Evolutionary conservation across 2,888 invertebrate species (phyloP), one percentile per base, ranked within the genome.

Genomic region (Idaea aversata): DNA sequence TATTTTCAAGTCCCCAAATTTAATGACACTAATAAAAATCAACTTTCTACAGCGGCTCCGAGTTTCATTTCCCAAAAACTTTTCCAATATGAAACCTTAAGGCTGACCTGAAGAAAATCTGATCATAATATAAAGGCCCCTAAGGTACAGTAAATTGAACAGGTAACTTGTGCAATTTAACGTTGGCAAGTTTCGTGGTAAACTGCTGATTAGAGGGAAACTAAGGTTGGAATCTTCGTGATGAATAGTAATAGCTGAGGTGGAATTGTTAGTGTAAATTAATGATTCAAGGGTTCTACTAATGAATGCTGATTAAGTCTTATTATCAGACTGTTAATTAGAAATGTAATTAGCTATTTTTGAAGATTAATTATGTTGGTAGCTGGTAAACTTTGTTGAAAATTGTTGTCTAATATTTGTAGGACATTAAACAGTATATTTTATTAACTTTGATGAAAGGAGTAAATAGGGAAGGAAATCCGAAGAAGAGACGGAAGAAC

Each of bases 111-210:
- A 4, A 47, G 47, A 10, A 47, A 47, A 47, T 47, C 47, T 47
- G 47, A 47, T 47, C 47, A 10, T 47, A 47, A 47, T 47, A 13
- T 47, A 47, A 36, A 47, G 47, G 47, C 65, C 68, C 68, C 68
- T 65, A 60, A 63, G 66, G 66, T 58, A 65, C 61, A 60, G 61
- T 65, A 66, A 66, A 68, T 68, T 66, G 66, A 63, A 64, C 57
- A 61, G 63, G 64, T 64, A 66, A 66, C 68, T 68, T 25, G 62
- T 59, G 60, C 7, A 63, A 47, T 36, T 7, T 10, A 47, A 47
- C 7, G 47, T 10, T 47, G 13, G 6, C 10, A 47, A 47, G 47
- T 47, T 47, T 13, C 13, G 47, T 47, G 13, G 47, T 47, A 47
- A 7, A 47, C 47, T 47, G 47, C 47, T 47, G 47, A 47, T 47